phyloP scores from a whole-genome alignment of 1,140 invertebrate genomes.

The Laupala kohalensis region DNA sequence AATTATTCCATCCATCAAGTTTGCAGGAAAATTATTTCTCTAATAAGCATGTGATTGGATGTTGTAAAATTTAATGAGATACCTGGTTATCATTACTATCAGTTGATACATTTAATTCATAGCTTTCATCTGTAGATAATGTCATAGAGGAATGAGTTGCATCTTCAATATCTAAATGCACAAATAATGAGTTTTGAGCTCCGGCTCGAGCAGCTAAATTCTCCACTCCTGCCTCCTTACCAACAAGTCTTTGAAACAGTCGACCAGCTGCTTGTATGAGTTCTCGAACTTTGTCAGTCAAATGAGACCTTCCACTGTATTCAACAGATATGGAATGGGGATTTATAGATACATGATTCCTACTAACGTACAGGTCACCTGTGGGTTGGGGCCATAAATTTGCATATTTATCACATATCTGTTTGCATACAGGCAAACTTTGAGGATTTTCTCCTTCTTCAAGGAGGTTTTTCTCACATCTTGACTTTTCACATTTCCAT shows the following conservation, averaged over 20 bases:
- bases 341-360: conserved; percentile 1
- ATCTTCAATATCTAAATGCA: neutral
- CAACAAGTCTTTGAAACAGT: neutral
- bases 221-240: neutral
- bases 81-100: conserved; percentile 15
- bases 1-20: neutral
- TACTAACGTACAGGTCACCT: conserved; percentile 12
- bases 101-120: conserved; percentile 21
- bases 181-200: neutral
- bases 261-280: neutral
- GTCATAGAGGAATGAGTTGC: neutral
- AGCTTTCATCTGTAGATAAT: conserved; percentile 18
- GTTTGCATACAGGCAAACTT: conserved; percentile 5
- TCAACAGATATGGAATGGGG: neutral
- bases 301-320: neutral
- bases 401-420: conserved; percentile 9
- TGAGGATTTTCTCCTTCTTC: neutral
- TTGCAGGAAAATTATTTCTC: neutral
- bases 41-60: neutral
- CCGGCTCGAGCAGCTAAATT: neutral
- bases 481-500: conserved; percentile 7
- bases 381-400: conserved; percentile 21
- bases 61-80: neutral
- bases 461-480: conserved; percentile 6
- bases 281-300: neutral